Evolutionary conservation across 2,797 vertebrate species (phyloP).

Genomic region (Rhinella marina): DNA sequence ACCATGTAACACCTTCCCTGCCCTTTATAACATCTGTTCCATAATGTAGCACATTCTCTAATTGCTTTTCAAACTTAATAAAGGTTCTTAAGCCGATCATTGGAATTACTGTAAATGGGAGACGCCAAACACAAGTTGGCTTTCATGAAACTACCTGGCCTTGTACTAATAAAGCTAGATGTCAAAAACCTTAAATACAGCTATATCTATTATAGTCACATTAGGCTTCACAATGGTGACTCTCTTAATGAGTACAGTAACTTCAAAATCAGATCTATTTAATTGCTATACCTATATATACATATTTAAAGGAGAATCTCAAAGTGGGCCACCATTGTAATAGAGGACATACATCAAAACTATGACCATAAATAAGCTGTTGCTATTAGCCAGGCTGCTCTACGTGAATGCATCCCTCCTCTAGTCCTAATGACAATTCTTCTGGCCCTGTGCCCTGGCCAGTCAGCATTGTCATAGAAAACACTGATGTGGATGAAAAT

Average conservation of each 20-base stretch:
- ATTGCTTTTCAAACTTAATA: conserved; percentile 36
- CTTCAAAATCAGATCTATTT: not conserved
- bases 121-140: not conserved
- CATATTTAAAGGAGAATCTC: not conserved
- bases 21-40: conserved; percentile 30
- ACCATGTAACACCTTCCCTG: conserved; percentile 47
- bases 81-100: conserved; percentile 10
- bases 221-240: not conserved
- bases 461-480: not conserved
- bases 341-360: not conserved
- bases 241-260: not conserved
- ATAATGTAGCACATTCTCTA: conserved; percentile 29
- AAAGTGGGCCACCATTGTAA: not conserved
- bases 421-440: not conserved
- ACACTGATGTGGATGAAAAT: not conserved
- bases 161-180: not conserved
- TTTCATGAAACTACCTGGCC: not conserved
- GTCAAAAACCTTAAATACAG: not conserved
- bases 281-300: not conserved
- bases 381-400: not conserved
- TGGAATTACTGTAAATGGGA: not conserved
- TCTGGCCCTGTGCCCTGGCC: not conserved
- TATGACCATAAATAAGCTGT: too few relatives aligned
- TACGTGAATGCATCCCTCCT: not conserved
- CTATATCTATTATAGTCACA: not conserved